These are phyloP conservation scores for Chaetodon trifasciatus DNA, from an alignment of 2,797 vertebrate genomes.

Conservation along the genomic window DNA sequence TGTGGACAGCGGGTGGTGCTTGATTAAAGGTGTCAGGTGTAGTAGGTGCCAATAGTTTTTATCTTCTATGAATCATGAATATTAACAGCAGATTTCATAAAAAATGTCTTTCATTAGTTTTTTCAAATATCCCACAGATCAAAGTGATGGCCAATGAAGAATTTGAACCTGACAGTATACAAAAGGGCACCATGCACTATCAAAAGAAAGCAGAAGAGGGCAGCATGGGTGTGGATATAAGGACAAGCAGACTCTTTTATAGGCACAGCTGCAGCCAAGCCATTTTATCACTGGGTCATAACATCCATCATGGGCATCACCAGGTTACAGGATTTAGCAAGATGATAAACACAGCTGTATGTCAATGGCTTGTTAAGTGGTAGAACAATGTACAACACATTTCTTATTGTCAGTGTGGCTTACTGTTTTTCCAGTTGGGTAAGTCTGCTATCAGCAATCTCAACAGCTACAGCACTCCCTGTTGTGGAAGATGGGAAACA, in stretches of 20 bases:
- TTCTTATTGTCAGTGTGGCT: slow-evolving; percentile 4
- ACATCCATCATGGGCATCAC: slow-evolving; percentile 57
- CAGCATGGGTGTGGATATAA: slow-evolving; percentile 14
- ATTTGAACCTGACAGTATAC: neutral
- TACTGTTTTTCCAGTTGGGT: neutral
- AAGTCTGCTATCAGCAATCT: slow-evolving; percentile 29
- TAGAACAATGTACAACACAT: neutral
- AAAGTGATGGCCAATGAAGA: neutral
- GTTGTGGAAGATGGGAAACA: slow-evolving; percentile 28
- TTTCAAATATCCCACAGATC: neutral
- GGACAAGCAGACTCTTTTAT: slow-evolving; percentile 8
- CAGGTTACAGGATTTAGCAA: slow-evolving; percentile 33
- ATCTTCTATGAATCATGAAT: neutral
- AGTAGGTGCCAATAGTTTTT: neutral
- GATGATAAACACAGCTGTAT: slow-evolving; percentile 39
- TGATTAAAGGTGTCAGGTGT: neutral
- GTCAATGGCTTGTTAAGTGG: slow-evolving; percentile 33
- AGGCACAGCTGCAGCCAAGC: slow-evolving; percentile 23
- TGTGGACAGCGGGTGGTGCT: neutral
- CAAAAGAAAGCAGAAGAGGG: slow-evolving; percentile 15
- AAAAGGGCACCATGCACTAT: neutral
- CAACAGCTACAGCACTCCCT: slow-evolving; percentile 18
- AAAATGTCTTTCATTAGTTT: neutral
- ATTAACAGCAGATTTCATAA: neutral
- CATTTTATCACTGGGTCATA: slow-evolving; percentile 35